These are phyloP conservation scores for Holothuria scabra DNA, from an alignment of 53 echinoderm and acorn worm genomes.

Conservation along the genomic window DNA sequence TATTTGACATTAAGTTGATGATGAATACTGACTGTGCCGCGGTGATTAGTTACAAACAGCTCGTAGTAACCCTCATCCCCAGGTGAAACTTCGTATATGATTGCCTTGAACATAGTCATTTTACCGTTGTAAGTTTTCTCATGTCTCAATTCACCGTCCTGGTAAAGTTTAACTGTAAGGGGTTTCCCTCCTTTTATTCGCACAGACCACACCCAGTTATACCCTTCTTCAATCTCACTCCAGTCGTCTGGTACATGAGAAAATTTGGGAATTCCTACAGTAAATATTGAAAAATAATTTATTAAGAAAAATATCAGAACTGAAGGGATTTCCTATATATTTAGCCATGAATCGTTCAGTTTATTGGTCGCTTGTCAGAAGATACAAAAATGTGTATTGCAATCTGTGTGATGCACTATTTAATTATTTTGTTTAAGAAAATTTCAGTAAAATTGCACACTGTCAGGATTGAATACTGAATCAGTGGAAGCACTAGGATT, in stretches of 20 bases:
- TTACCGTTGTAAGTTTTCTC: background rate
- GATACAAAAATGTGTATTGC: too few relatives aligned
- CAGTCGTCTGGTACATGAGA: background rate
- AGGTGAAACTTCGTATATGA: background rate
- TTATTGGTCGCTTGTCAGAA: too few relatives aligned
- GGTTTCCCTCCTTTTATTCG: conserved; percentile 10
- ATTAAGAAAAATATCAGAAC: too few relatives aligned
- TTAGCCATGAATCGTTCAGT: too few relatives aligned
- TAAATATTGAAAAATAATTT: background rate
- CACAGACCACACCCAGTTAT: conserved; percentile 17
- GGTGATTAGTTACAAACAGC: background rate
- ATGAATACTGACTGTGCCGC: background rate
- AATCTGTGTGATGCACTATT: too few relatives aligned
- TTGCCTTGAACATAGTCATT: conserved; percentile 29
- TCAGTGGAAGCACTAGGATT: too few relatives aligned
- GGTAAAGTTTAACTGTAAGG: conserved; percentile 8
- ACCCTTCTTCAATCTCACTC: background rate
- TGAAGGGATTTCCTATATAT: too few relatives aligned
- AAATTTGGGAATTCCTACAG: conserved; percentile 6
- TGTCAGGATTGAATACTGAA: too few relatives aligned
- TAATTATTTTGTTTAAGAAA: too few relatives aligned
- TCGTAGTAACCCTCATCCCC: background rate
- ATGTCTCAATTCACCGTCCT: background rate
- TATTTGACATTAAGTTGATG: background rate
- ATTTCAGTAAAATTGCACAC: too few relatives aligned